These are phyloP conservation scores for Aspidiotus rigidus DNA, from an alignment of 2,888 invertebrate species.

Conservation along the genomic window DNA sequence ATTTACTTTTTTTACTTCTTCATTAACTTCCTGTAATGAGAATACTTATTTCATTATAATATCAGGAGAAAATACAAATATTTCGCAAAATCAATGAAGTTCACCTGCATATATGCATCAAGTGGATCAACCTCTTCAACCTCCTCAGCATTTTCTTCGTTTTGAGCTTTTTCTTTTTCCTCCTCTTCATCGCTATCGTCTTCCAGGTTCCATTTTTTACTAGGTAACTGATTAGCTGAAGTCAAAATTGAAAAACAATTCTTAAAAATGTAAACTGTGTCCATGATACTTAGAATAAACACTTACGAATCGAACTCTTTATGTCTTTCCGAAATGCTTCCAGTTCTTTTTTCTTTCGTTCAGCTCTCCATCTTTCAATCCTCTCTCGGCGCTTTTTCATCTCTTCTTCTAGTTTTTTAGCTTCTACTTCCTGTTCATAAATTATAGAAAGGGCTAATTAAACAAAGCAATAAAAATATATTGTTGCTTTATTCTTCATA, in stretches of 20 bases:
- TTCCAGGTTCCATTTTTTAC: slow-evolving; percentile 90
- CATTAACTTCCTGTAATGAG: slow-evolving; percentile 49
- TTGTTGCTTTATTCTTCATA: not conserved
- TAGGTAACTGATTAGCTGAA: slow-evolving; percentile 51
- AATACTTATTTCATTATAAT: not conserved
- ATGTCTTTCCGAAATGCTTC: slow-evolving; percentile 71
- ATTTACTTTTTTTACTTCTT: slow-evolving; percentile 74
- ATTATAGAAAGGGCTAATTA: slow-evolving; percentile 32
- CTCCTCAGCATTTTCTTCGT: slow-evolving; percentile 40
- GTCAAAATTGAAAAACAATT: slow-evolving; percentile 14
- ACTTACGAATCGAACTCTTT: slow-evolving; percentile 46
- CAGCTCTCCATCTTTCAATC: slow-evolving; percentile 92
- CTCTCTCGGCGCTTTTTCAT: slow-evolving; percentile 93
- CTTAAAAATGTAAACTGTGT: not conserved
- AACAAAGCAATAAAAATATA: not conserved
- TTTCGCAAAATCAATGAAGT: slow-evolving; percentile 38
- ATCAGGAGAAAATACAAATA: not conserved
- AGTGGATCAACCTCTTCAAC: slow-evolving; percentile 81
- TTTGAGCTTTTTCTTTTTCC: slow-evolving; percentile 42
- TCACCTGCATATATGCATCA: slow-evolving; percentile 94
- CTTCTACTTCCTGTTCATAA: slow-evolving; percentile 66
- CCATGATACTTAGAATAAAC: not conserved
- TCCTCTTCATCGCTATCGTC: slow-evolving; percentile 93
- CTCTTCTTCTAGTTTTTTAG: slow-evolving; percentile 79
- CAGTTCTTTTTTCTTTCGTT: slow-evolving; percentile 77